A percentile compares a stretch with the other conserved stretches of the same genome.
phyloP scores from a whole-genome alignment of 1,140 invertebrate species.

The Phenacoccus solenopsis region DNA sequence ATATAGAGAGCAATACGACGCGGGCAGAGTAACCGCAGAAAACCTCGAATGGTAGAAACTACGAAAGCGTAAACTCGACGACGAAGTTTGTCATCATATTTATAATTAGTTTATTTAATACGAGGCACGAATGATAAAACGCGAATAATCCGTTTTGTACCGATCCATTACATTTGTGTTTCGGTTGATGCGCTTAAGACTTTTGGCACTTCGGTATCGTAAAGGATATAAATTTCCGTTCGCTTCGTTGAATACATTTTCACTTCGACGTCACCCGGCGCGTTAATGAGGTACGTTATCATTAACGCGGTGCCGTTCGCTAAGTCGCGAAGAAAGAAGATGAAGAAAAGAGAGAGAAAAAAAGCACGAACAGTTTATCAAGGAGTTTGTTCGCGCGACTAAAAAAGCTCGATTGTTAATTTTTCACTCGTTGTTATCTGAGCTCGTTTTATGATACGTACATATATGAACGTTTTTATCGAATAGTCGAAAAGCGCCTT shows the following conservation, averaged over 20 bases:
- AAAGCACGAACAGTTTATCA: too few relatives aligned
- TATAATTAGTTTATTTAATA: conserved; percentile 4
- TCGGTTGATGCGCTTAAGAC: background rate
- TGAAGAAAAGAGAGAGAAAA: too few relatives aligned
- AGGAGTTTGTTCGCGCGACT: too few relatives aligned
- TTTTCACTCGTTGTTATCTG: too few relatives aligned
- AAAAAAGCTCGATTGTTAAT: too few relatives aligned
- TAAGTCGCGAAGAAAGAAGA: too few relatives aligned
- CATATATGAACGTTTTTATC: too few relatives aligned
- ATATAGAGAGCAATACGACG: too few relatives aligned
- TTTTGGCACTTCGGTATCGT: background rate
- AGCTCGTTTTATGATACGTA: too few relatives aligned
- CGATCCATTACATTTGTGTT: background rate
- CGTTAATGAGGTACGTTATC: background rate
- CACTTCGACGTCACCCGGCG: background rate
- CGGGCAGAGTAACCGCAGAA: too few relatives aligned
- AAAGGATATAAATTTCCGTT: background rate
- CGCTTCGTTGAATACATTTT: background rate
- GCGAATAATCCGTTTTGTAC: background rate
- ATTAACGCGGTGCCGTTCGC: background rate
- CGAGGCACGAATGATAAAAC: background rate
- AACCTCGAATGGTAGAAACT: background rate
- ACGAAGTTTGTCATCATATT: background rate
- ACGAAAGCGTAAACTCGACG: background rate
- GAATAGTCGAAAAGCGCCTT: too few relatives aligned